Base-by-base conservation (phyloP, 2,888 invertebrate genomes). In the Orthonychiurus folsomi region DNA sequence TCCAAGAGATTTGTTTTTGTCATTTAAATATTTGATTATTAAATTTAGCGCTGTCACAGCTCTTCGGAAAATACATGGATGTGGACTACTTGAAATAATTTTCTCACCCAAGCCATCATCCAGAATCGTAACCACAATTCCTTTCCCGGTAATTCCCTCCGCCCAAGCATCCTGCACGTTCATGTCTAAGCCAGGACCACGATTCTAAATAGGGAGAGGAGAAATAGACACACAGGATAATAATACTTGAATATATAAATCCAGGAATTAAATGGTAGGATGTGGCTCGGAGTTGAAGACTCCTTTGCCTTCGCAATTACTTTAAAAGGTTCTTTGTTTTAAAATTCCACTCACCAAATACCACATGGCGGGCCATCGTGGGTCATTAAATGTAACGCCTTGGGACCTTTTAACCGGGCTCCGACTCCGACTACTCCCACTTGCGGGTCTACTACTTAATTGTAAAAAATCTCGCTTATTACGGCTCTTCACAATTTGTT, bases 341-440 rank as follows among this genome's bases (percentile, higher is more conserved):
- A 25, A 12, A 47, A 20, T 60, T 70, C 23, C 56, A 86, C 91
- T 86, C 81, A 94, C 94, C 85, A 96, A 81, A 80, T 95, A 95
- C 95, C 95, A 96, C 93, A 93, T 94, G 73, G 86, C 86, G 47
- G 87, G 84, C 95, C 95, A 96, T 79, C 89, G 87, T 37, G 89
- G 90, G 80, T 95, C 95, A 76, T 88, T 88, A 69, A 90, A 77
- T 58, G 50, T 50, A 12, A 48, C 23, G 27, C 27, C 27, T 21
- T 56, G 56, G 24, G 37, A 59, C 20, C 47, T 59, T 21, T 21
- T 26, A 26, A 21, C 56, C 2, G 59, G 9, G 37, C 47, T 5
- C 21, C 48, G 37, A 27, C 26, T 59, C 24, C n/a, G n/a, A n/a
- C 47, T 23, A 23, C 9, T 57, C 37, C n/a, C 47, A 47, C 52